Evolutionary conservation across 2,113 vertebrate genomes (phyloP), one percentile per base, ranked within the genome.

Genomic region (Myotis yumanensis): DNA sequence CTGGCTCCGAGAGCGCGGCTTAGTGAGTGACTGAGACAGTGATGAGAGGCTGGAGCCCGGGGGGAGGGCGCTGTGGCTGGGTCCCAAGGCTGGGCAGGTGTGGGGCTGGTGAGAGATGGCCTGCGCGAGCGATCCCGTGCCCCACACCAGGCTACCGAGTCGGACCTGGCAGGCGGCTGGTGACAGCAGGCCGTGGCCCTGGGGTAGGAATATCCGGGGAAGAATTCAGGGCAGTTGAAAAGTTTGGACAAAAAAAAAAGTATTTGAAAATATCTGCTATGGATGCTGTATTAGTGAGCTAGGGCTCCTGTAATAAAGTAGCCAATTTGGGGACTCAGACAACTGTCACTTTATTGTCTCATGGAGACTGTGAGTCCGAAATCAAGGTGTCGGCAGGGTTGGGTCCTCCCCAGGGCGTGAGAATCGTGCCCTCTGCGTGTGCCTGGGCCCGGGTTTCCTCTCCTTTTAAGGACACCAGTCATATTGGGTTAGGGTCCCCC

Each of bases 101-200:
- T 68, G 20, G 35, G n/a, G 23, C 64, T 76, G 88, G 22, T 91
- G 96, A 96, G 73, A 88, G 91, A 95, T 23, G 64, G 64, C 43
- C 83, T 69, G 59, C 30, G 48, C 51, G n/a, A 66, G 90, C 76
- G 30, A 4, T 64, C 66, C 1, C 64, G 22, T 20, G 23, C 68
- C 43, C 57, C 1, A 2, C 0, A 3, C 88, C 94, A 89, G 92
- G 90, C 52, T 16, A 35, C 76, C 0, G 0, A 8, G 18, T 22
- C 3, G 4, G 86, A 15, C 18, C 68, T 87, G 88, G 64, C 92
- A n/a, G 89, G 10, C 51, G 7, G 40, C 75, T 8, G 79, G 84
- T 1, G 15, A 51, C 11, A 81, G 43, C 84, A 72, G 43, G 52
- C 43, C 84, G n/a, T 46, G 40, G 69, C 69, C 62, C 88, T 22